Conservation (phyloP, 1,140 invertebrate species). For the Pseudomyrmex pallidus region DNA sequence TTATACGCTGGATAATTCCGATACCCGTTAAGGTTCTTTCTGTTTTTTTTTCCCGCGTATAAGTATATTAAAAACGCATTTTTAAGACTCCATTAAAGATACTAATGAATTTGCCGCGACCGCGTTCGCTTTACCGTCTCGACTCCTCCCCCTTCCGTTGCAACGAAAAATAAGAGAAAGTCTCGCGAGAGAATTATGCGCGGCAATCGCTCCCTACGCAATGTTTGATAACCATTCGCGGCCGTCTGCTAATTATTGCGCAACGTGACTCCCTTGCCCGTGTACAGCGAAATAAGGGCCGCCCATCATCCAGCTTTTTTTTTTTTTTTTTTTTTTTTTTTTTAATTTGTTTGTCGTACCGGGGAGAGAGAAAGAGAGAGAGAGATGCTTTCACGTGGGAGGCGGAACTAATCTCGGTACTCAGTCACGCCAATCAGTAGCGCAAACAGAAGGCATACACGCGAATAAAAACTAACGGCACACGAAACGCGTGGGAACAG, state of each 20-base stretch:
- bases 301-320: conserved; percentile 40
- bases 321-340: no score
- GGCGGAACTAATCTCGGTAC: conserved; percentile 24
- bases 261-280: conserved; percentile 17
- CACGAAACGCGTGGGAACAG: conserved; percentile 51
- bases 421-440: conserved; percentile 67
- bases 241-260: conserved; percentile 62
- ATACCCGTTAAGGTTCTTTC: conserved; percentile 7
- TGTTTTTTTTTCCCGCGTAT: conserved; percentile 11
- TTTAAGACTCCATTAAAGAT: conserved; percentile 35
- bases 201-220: conserved; percentile 8
- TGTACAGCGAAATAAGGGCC: conserved; percentile 26
- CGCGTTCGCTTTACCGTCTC: background rate
- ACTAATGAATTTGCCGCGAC: conserved; percentile 35
- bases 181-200: background rate
- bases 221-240: conserved; percentile 63
- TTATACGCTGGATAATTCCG: background rate
- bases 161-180: conserved; percentile 11
- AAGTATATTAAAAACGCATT: conserved; percentile 35
- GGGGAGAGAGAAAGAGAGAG: background rate
- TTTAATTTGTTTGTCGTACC: conserved; percentile 67
- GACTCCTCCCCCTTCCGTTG: conserved; percentile 19
- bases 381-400: conserved; percentile 41
- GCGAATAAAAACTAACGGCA: conserved; percentile 61
- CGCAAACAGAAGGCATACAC: conserved; percentile 68